Evolutionary conservation across 2,797 vertebrate species (phyloP), one percentile per base, ranked within the genome.

Genomic region (Myotis daubentonii): DNA sequence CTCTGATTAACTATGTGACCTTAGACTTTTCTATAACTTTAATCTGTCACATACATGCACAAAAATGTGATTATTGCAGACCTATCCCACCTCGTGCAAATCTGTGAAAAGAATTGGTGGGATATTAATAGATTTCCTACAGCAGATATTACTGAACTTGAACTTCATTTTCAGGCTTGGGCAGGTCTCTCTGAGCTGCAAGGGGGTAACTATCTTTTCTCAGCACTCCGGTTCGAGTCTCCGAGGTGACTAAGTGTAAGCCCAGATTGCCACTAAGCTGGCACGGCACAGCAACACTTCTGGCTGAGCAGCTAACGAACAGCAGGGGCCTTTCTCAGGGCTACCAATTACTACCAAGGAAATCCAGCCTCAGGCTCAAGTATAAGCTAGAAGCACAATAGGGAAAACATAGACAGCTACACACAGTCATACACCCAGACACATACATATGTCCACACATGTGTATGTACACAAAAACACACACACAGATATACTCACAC

Each of bases 121-220:
- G 20, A 57, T 62, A 53, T 22, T 23, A 66, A 68, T 3, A 74
- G 57, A 47, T 60, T 70, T 65, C 20, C 36, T 49, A 49, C 9
- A 38, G 80, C 66, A 93, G 91, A 44, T 74, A 44, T 38, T n/a
- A 38, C 60, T 47, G 36, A 83, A 28, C 36, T 81, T 70, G 62
- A 92, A 70, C 75, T 97, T 78, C 65, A 57, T 92, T 91, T 66
- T 92, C 84, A 87, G 60, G 72, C 36, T 68, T 72, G 15, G 33
- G 33, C 0, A 8, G 70, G 70, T 41, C 74, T 41, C 89, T 36
- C 25, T 70, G 62, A 91, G 60, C 41, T 60, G 2, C 5, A 51
- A 44, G 70, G 38, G 79, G n/a, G 36, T 62, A 90, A 81, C 57
- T 62, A 38, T n/a, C 44, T 74, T 76, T 65, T 65, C 60, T 82